These are phyloP conservation scores for Panopea generosa DNA, from an alignment of 2,888 invertebrate genomes.

Conservation along the genomic window DNA sequence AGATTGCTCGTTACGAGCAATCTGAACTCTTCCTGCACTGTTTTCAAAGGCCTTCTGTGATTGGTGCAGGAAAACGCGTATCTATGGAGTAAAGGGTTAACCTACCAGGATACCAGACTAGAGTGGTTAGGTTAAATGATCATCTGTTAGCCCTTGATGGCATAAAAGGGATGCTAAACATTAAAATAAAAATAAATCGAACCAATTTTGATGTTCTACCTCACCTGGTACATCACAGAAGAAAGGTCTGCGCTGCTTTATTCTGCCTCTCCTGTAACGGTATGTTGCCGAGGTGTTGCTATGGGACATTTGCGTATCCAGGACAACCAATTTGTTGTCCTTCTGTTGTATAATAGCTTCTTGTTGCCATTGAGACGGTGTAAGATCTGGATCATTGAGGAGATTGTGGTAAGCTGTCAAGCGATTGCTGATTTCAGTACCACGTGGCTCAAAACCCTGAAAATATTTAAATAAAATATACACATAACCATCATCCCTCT, in stretches of 20 bases:
- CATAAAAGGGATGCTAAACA: no score
- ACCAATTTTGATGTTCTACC: no score
- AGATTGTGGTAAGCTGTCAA: constrained; percentile 94
- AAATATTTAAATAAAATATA: constrained; percentile 56
- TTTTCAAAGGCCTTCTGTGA: no score
- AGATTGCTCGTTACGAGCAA: no score
- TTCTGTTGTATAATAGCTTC: constrained; percentile 48
- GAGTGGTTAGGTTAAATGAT: no score
- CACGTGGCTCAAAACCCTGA: constrained; percentile 96
- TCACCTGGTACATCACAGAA: constrained; percentile 89
- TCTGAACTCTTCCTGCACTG: no score
- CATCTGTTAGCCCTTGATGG: no score
- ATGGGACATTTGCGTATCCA: constrained; percentile 19
- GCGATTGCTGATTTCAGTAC: constrained; percentile 93
- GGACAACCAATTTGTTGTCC: constrained; percentile 69
- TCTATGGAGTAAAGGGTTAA: no score
- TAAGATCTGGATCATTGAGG: constrained; percentile 86
- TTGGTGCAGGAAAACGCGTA: no score
- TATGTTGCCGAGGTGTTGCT: constrained; percentile 16
- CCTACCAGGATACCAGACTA: no score
- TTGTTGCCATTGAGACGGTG: constrained; percentile 54
- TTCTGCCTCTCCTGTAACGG: constrained; percentile 24
- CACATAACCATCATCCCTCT: background rate
- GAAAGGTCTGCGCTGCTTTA: constrained; percentile 85
- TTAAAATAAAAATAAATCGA: no score